These are phyloP conservation scores for Protula sp. DNA, from an alignment of 2,888 invertebrate species.

Conservation along the genomic window DNA sequence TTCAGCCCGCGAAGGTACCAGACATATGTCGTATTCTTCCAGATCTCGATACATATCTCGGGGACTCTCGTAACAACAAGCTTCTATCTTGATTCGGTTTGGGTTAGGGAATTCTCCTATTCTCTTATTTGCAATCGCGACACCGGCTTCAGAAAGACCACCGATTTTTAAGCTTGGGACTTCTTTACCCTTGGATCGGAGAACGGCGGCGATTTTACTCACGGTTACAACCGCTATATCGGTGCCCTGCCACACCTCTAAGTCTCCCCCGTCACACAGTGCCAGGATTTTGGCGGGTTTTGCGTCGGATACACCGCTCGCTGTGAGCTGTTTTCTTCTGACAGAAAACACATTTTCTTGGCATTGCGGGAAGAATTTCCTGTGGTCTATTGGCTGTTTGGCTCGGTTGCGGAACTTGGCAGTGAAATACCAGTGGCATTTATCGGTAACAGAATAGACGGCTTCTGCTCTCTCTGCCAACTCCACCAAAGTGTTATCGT, in stretches of 20 bases:
- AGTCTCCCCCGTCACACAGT: slow-evolving; percentile 1
- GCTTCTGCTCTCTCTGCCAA: slow-evolving; percentile 19
- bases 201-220: slow-evolving; percentile 13
- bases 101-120: slow-evolving; percentile 1
- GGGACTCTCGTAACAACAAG: slow-evolving; percentile 3
- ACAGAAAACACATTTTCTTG: slow-evolving; percentile 16
- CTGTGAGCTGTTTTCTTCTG: neutral
- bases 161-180: slow-evolving; percentile 4
- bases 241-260: slow-evolving; percentile 15
- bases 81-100: slow-evolving; percentile 4
- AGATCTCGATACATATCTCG: slow-evolving; percentile 11
- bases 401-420: slow-evolving; percentile 23
- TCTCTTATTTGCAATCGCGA: neutral
- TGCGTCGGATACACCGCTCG: neutral
- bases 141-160: neutral
- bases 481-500: slow-evolving; percentile 12
- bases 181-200: neutral
- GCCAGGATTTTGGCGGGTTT: slow-evolving; percentile 8
- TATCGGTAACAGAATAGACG: slow-evolving; percentile 25
- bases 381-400: slow-evolving; percentile 15
- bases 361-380: slow-evolving; percentile 21
- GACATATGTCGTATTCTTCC: slow-evolving; percentile 7
- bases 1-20: slow-evolving; percentile 20
- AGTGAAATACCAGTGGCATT: slow-evolving; percentile 21
- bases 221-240: slow-evolving; percentile 20